A percentile compares a stretch with the other conserved stretches of the same genome.
phyloP scores from a whole-genome alignment of 2,888 invertebrate genomes.

The Smittia aterrima region DNA sequence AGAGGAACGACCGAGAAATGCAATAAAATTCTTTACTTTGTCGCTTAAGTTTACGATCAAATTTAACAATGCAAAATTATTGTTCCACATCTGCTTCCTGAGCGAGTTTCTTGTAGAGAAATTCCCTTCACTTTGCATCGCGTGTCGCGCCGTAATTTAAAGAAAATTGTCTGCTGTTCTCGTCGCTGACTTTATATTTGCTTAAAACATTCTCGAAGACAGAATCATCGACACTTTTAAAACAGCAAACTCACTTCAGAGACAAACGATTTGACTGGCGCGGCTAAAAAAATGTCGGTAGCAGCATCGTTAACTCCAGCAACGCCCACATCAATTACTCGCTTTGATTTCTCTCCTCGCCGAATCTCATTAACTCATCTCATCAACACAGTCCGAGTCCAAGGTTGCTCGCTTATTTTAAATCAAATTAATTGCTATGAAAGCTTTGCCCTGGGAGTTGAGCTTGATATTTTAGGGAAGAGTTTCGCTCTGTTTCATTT shows the following conservation, averaged over 20 bases:
- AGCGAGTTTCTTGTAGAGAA: background rate
- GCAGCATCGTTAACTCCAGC: no score
- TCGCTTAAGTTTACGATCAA: background rate
- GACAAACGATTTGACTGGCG: no score
- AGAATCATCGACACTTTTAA: background rate
- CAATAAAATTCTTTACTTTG: background rate
- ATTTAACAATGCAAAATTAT: conserved; percentile 23
- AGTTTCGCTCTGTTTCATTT: conserved; percentile 22
- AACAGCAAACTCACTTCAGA: no score
- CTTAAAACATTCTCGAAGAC: background rate
- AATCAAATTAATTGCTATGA: conserved; percentile 21
- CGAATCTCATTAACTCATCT: conserved; percentile 34
- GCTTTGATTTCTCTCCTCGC: background rate
- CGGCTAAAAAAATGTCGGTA: no score
- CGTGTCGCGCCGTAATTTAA: conserved; percentile 13
- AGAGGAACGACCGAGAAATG: background rate
- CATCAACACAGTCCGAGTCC: conserved; percentile 22
- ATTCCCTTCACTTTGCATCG: background rate
- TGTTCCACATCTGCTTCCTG: conserved; percentile 41
- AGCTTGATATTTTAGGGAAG: background rate
- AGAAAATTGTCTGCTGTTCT: background rate
- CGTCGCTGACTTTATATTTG: background rate
- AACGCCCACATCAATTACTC: no score
- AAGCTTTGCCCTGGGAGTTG: no score
- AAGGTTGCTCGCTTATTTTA: conserved; percentile 2